Evolutionary conservation across 2,888 invertebrate species (phyloP).

Genomic region (Amiota mariae): DNA sequence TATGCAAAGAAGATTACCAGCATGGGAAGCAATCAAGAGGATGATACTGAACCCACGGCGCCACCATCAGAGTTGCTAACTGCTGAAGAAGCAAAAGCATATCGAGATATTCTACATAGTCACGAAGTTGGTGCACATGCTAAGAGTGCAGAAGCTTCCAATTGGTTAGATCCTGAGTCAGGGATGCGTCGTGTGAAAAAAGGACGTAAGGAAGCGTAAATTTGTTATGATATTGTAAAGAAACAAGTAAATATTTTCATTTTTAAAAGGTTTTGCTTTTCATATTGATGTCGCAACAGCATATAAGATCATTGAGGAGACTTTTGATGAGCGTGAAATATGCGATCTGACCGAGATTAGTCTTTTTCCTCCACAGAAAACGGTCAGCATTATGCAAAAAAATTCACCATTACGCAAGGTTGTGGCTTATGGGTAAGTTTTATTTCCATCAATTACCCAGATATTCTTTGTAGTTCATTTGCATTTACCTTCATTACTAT

Average conservation of each 20-base stretch:
- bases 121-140: slow-evolving; percentile 65
- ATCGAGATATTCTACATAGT: slow-evolving; percentile 63
- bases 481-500: neutral
- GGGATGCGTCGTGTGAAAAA: slow-evolving; percentile 78
- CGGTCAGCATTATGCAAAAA: slow-evolving; percentile 76
- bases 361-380: slow-evolving; percentile 78
- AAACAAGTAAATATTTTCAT: neutral
- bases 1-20: slow-evolving; percentile 77
- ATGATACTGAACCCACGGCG: slow-evolving; percentile 39
- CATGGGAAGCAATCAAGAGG: slow-evolving; percentile 48
- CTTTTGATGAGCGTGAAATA: slow-evolving; percentile 79
- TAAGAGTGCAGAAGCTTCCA: slow-evolving; percentile 67
- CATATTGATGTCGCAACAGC: slow-evolving; percentile 80
- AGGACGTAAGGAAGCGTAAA: slow-evolving; percentile 72
- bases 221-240: neutral
- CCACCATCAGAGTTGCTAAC: slow-evolving; percentile 34
- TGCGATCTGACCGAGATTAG: slow-evolving; percentile 80
- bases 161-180: slow-evolving; percentile 76
- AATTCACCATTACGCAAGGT: slow-evolving; percentile 79
- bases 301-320: slow-evolving; percentile 80
- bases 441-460: slow-evolving; percentile 35
- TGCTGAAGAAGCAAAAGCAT: slow-evolving; percentile 49
- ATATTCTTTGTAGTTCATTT: neutral
- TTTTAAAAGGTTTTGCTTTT: slow-evolving; percentile 78
- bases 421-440: slow-evolving; percentile 78